These are phyloP conservation scores for Mugil cephalus DNA, from an alignment of 2,113 vertebrate species.

Conservation along the genomic window DNA sequence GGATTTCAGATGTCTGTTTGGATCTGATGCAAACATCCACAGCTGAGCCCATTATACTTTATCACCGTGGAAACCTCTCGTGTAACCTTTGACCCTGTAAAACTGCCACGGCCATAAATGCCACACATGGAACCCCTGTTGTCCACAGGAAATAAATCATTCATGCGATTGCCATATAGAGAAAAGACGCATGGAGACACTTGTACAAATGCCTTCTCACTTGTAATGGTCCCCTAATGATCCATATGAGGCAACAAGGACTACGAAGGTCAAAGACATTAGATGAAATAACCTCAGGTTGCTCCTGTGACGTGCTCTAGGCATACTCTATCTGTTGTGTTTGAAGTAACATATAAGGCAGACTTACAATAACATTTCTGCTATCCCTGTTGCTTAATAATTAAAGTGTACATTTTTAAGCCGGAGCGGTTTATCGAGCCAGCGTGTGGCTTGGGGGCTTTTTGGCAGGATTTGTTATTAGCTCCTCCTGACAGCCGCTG, in stretches of 20 bases:
- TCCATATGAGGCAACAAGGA: background rate
- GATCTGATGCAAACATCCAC: slow-evolving; percentile 1
- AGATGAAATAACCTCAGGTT: background rate
- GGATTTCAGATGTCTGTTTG: slow-evolving; percentile 7
- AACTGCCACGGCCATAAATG: slow-evolving; percentile 6
- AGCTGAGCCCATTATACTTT: slow-evolving; percentile 3
- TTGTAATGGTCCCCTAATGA: background rate
- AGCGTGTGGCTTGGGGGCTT: slow-evolving; percentile 17
- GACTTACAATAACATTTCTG: background rate
- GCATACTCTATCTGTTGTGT: background rate
- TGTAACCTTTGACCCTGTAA: slow-evolving; percentile 33
- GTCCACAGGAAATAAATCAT: slow-evolving; percentile 29
- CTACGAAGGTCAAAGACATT: background rate
- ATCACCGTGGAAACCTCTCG: background rate
- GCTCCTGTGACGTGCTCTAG: background rate
- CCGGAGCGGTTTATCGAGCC: slow-evolving; percentile 5
- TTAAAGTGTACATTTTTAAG: background rate
- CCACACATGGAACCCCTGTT: background rate
- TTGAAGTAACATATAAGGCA: background rate
- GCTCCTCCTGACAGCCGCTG: background rate
- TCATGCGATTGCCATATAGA: slow-evolving; percentile 8
- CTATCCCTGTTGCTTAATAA: background rate
- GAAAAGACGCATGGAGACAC: background rate
- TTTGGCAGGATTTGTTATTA: slow-evolving; percentile 23
- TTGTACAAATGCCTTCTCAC: background rate